Conservation (phyloP, 1,140 invertebrate genomes). For the Nasonia giraulti region DNA sequence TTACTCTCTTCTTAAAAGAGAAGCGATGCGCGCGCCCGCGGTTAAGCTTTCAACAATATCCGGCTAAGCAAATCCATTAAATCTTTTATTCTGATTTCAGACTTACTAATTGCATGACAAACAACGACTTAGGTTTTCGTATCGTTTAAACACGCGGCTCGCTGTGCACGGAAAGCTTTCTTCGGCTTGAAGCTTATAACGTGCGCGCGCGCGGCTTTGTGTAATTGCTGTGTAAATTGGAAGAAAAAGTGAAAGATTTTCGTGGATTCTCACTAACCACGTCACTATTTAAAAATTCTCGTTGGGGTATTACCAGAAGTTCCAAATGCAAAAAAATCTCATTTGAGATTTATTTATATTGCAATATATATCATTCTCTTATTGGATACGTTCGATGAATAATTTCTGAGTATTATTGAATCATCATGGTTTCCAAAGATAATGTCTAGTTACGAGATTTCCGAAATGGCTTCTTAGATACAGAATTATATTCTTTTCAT, state of each 20-base stretch:
- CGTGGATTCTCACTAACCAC: neutral
- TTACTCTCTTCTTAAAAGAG: neutral
- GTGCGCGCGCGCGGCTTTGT: neutral
- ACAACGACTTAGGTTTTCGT: conserved; percentile 25
- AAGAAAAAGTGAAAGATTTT: neutral
- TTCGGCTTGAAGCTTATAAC: too few relatives aligned
- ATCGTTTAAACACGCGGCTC: neutral
- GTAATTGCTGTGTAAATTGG: neutral
- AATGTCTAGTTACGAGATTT: too few relatives aligned
- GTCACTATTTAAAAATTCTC: too few relatives aligned
- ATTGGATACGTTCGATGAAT: too few relatives aligned
- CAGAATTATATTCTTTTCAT: too few relatives aligned
- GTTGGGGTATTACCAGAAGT: too few relatives aligned
- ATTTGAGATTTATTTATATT: too few relatives aligned
- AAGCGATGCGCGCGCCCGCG: neutral
- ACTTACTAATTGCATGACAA: conserved; percentile 48
- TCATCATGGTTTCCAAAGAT: too few relatives aligned
- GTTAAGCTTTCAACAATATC: conserved; percentile 24
- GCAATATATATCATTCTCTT: too few relatives aligned
- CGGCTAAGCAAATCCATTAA: conserved; percentile 49
- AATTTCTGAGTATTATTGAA: too few relatives aligned
- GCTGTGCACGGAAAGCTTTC: neutral
- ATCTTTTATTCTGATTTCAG: conserved; percentile 29
- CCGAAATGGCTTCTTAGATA: too few relatives aligned
- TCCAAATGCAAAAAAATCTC: too few relatives aligned